Percentiles rank a stretch among this genome's conserved stretches.
phyloP scores from a whole-genome alignment of 1,140 invertebrate species.

The Leptinotarsa lineolata region DNA sequence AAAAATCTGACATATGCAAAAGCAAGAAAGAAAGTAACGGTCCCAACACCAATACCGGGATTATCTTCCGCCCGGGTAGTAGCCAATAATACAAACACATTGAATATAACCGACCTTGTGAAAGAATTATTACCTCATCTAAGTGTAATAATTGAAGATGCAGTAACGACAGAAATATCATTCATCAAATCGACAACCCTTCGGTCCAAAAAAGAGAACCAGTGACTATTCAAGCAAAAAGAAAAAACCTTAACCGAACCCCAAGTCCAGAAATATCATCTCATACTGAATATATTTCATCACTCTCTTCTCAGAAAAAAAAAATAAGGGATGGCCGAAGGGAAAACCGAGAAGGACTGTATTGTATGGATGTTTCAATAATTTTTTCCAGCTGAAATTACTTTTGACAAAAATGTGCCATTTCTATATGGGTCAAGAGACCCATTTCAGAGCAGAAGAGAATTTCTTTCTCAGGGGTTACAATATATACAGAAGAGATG shows the following conservation, averaged over 20 bases:
- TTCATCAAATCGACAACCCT: background rate
- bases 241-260: background rate
- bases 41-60: conserved; percentile 2
- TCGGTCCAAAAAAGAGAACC: background rate
- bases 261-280: background rate
- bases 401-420: background rate
- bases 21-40: background rate
- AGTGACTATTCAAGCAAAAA: background rate
- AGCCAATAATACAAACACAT: background rate
- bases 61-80: background rate
- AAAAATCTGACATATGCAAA: background rate
- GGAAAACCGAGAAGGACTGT: background rate
- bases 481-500: background rate
- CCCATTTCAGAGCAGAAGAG: background rate
- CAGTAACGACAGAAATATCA: background rate
- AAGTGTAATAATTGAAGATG: no score
- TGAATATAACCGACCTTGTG: background rate
- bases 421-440: background rate
- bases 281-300: background rate
- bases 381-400: background rate
- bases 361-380: background rate
- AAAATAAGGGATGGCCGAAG: background rate
- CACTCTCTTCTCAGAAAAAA: background rate
- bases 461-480: background rate
- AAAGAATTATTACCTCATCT: background rate